Percentiles rank a stretch among this genome's conserved stretches.
Evolutionary conservation across 2,113 vertebrate species (phyloP).

Genomic region (Rostratula benghalensis): DNA sequence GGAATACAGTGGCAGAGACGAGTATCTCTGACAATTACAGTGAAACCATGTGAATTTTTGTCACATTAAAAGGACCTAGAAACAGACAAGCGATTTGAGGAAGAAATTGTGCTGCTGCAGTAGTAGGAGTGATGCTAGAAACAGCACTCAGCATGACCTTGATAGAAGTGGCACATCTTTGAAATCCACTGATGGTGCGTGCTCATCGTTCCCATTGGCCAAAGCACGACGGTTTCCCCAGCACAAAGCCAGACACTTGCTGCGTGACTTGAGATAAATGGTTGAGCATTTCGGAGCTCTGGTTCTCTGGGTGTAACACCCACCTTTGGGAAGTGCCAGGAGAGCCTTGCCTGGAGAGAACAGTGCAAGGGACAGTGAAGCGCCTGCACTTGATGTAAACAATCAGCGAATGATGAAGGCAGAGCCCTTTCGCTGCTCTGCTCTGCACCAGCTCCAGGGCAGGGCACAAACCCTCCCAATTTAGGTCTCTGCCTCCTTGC

Average conservation of each 20-base stretch:
- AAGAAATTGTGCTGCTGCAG: not conserved
- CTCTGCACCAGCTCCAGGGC: not conserved
- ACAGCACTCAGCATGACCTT: not conserved
- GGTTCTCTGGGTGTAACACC: not conserved
- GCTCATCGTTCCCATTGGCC: not conserved
- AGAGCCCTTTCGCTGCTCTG: not conserved
- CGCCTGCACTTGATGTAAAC: not conserved
- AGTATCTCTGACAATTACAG: not conserved
- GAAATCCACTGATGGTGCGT: not conserved
- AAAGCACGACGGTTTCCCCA: not conserved
- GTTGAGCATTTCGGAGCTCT: not conserved
- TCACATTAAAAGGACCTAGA: not conserved
- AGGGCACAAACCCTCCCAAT: not conserved
- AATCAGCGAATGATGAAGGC: not conserved
- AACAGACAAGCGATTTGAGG: not conserved
- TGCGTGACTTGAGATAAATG: not conserved
- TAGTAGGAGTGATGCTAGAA: not conserved
- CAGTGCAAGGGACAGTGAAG: not conserved
- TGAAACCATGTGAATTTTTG: not conserved
- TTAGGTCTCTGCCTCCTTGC: not conserved
- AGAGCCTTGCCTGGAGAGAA: not conserved
- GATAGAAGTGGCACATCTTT: not conserved
- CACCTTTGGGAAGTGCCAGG: not conserved
- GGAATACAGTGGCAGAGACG: not conserved
- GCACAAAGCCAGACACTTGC: not conserved